These are phyloP conservation scores for Rhinoptilus africanus DNA, from an alignment of 2,113 vertebrate genomes.

Conservation along the genomic window DNA sequence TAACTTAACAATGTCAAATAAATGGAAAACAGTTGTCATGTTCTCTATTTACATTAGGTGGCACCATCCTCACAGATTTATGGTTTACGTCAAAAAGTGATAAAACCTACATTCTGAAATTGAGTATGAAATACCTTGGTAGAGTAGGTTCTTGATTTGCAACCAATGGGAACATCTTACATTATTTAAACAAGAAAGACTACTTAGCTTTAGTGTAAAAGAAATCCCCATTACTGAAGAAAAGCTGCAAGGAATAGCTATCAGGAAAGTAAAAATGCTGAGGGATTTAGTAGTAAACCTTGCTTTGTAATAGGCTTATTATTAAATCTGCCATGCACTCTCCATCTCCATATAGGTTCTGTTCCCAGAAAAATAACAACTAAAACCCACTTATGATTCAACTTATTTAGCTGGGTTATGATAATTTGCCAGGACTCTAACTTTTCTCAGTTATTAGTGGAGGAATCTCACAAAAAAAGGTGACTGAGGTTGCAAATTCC, in stretches of 20 bases:
- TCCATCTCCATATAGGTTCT: neutral
- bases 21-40: neutral
- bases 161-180: neutral
- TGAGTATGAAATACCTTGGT: neutral
- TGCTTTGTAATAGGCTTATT: neutral
- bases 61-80: conserved; percentile 56
- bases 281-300: neutral
- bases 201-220: neutral
- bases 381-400: neutral
- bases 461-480: neutral
- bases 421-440: neutral
- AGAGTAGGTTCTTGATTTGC: neutral
- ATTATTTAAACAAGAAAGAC: neutral
- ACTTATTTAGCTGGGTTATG: neutral
- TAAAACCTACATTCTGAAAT: neutral
- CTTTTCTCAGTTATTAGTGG: neutral
- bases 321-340: neutral
- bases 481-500: neutral
- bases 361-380: neutral
- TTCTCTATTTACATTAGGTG: conserved; percentile 68
- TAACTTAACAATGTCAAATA: neutral
- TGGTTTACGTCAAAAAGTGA: neutral
- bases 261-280: neutral
- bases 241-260: neutral
- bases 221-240: neutral